Percentiles rank a stretch among this genome's conserved stretches.
phyloP scores from a whole-genome alignment of 2,888 invertebrate species.

The Drosophila robusta region DNA sequence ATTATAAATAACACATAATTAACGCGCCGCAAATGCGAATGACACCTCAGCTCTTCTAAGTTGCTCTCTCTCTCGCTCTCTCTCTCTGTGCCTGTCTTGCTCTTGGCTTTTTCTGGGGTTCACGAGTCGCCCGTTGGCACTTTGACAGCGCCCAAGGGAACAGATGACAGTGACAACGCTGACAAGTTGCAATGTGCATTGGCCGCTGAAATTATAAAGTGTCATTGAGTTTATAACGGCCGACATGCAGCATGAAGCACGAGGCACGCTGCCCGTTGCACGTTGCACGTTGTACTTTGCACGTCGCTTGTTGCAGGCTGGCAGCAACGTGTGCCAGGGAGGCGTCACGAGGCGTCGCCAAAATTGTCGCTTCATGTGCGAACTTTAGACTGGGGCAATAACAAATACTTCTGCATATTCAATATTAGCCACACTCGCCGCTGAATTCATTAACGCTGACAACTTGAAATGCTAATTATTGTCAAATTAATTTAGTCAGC shows the following conservation, averaged over 20 bases:
- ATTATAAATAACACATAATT: constrained; percentile 81
- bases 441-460: constrained; percentile 83
- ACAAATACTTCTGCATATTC: constrained; percentile 22
- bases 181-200: constrained; percentile 54
- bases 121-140: constrained; percentile 42
- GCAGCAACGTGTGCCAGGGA: constrained; percentile 5
- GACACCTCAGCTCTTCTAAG: constrained; percentile 63
- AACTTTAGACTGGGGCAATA: neutral
- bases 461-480: constrained; percentile 85
- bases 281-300: constrained; percentile 1
- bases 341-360: neutral
- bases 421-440: constrained; percentile 44
- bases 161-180: constrained; percentile 54
- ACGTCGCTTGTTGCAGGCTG: constrained; percentile 1
- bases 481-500: constrained; percentile 84
- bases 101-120: constrained; percentile 7
- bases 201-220: constrained; percentile 69
- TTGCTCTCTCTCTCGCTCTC: neutral
- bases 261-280: constrained; percentile 19
- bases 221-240: constrained; percentile 73
- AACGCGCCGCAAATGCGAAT: constrained; percentile 79
- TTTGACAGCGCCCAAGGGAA: constrained; percentile 57
- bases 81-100: neutral
- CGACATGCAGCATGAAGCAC: constrained; percentile 52
- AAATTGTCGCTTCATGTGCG: neutral